A percentile compares a stretch with the other conserved stretches of the same genome.
These are phyloP conservation scores for Spodoptera frugiperda DNA, from an alignment of 1,140 invertebrate genomes.

Conservation along the genomic window DNA sequence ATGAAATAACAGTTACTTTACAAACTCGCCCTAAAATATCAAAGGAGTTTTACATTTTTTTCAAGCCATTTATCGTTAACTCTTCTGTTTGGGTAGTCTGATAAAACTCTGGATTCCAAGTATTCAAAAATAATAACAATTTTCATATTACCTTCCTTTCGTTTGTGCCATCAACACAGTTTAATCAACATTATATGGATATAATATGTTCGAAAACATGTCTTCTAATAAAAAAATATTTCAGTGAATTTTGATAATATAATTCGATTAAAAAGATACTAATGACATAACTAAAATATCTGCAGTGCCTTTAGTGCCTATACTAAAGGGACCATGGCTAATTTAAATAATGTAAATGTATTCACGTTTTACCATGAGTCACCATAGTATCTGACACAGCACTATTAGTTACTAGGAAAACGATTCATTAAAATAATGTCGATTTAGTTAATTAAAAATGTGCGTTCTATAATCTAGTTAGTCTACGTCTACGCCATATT, in stretches of 20 bases:
- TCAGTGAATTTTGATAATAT: no score
- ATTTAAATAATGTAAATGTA: not conserved
- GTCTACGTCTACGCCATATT: not conserved
- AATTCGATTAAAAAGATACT: no score
- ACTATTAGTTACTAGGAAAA: constrained; percentile 3
- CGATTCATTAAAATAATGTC: not conserved
- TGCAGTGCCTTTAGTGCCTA: no score
- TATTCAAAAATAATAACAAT: no score
- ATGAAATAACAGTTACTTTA: not conserved
- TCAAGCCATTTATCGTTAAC: not conserved
- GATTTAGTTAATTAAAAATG: constrained; percentile 11
- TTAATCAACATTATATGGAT: no score
- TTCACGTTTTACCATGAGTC: not conserved
- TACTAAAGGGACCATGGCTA: no score
- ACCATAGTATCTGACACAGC: not conserved
- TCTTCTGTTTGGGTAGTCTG: not conserved
- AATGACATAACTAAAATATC: no score
- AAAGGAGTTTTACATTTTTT: not conserved
- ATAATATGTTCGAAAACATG: no score
- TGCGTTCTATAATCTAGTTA: not conserved
- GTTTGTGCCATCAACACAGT: no score
- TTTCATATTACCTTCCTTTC: no score
- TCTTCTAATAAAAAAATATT: no score
- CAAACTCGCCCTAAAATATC: not conserved
- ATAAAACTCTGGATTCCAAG: not conserved